These are phyloP conservation scores for Cetoscarus ocellatus DNA, from an alignment of 2,797 vertebrate genomes.

Conservation along the genomic window DNA sequence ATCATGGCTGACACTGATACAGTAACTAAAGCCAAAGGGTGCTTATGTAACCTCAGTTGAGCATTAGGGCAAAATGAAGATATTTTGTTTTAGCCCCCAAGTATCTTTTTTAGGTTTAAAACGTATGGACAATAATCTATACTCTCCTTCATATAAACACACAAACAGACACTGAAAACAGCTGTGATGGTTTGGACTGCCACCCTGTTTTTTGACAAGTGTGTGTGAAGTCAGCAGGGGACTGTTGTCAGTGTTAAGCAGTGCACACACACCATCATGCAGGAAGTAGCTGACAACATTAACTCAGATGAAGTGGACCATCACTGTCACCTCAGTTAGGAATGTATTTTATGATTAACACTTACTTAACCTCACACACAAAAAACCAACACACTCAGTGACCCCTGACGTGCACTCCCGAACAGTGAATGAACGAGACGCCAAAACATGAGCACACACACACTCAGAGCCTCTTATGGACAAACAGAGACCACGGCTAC, in stretches of 20 bases:
- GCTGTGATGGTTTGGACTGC: conserved; percentile 51
- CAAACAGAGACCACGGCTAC: neutral
- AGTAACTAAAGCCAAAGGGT: too few species aligned
- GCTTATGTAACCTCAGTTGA: too few species aligned
- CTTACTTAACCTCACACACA: conserved; percentile 16
- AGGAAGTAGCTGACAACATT: conserved; percentile 50
- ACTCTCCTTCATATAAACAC: neutral
- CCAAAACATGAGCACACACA: neutral
- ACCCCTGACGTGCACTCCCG: conserved; percentile 5
- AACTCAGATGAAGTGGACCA: conserved; percentile 26
- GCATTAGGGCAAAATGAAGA: too few species aligned
- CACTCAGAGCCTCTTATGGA: neutral
- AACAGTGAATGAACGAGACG: neutral
- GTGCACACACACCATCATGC: conserved; percentile 9
- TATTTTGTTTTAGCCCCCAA: too few species aligned
- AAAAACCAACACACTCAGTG: conserved; percentile 5
- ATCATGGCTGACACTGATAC: too few species aligned
- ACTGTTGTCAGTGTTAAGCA: conserved; percentile 50
- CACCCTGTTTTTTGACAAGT: conserved; percentile 45
- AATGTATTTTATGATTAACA: conserved; percentile 48
- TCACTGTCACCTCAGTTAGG: conserved; percentile 52
- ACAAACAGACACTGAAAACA: conserved; percentile 36
- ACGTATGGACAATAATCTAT: too few species aligned
- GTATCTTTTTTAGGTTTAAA: too few species aligned
- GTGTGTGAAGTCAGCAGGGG: conserved; percentile 54